phyloP scores from a whole-genome alignment of 2,113 vertebrate species.

The Varanus komodoensis region DNA sequence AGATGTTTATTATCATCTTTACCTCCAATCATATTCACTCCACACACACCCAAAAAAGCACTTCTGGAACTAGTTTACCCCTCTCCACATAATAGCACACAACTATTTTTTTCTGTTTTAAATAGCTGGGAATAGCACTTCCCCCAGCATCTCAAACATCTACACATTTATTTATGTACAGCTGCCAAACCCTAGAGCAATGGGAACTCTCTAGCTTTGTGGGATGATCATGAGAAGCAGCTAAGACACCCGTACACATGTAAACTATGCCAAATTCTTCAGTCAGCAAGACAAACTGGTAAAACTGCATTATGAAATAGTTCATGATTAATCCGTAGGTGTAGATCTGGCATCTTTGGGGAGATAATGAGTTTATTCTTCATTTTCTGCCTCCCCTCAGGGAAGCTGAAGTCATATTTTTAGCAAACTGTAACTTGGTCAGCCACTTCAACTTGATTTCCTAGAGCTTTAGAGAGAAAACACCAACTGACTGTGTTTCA shows the following conservation, averaged over 20 bases:
- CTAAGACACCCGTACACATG: conserved; percentile 25
- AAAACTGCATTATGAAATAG: conserved; percentile 38
- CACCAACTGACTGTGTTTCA: background rate
- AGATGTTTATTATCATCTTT: background rate
- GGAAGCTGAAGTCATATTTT: conserved; percentile 45
- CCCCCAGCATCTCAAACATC: conserved; percentile 20
- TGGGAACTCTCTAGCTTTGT: conserved; percentile 29
- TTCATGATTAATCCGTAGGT: conserved; percentile 35
- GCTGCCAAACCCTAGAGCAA: conserved; percentile 39
- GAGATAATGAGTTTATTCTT: conserved; percentile 44
- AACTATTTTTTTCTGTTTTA: background rate
- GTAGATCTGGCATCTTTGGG: conserved; percentile 7
- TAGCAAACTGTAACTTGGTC: conserved; percentile 19
- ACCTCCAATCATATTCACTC: background rate
- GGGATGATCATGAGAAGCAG: conserved; percentile 23
- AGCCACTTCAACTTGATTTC: conserved; percentile 22
- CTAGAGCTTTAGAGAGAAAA: conserved; percentile 7
- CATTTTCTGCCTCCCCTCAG: conserved; percentile 37
- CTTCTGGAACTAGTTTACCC: background rate
- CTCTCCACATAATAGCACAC: background rate
- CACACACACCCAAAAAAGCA: background rate
- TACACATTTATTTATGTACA: conserved; percentile 13
- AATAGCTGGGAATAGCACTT: conserved; percentile 35
- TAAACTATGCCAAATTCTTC: conserved; percentile 34
- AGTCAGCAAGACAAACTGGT: conserved; percentile 34